Percentiles rank a stretch among this genome's conserved stretches.
Conservation (phyloP, 2,797 vertebrate species). For the Clarias platycephalus region DNA sequence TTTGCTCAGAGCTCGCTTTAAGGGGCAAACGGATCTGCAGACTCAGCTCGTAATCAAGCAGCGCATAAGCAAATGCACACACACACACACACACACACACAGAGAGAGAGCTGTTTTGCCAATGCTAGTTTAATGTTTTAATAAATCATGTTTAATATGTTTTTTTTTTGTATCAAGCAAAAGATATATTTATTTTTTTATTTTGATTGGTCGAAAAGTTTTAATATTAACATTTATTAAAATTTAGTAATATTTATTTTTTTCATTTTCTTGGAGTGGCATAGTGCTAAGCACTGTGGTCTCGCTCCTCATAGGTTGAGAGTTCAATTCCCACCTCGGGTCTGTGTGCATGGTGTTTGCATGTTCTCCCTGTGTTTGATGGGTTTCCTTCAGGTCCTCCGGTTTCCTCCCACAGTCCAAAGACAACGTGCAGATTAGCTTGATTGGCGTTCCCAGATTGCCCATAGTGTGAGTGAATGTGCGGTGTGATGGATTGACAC, state of each 20-base stretch:
- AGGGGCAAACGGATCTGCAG: constrained; percentile 36
- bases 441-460: too few species aligned
- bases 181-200: background rate
- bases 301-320: too few species aligned
- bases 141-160: constrained; percentile 73
- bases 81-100: background rate
- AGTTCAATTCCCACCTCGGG: too few species aligned
- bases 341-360: too few species aligned
- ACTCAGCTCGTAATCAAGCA: constrained; percentile 42
- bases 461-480: too few species aligned
- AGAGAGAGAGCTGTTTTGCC: constrained; percentile 8
- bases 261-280: too few species aligned
- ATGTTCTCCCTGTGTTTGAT: too few species aligned
- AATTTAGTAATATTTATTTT: background rate
- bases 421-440: too few species aligned
- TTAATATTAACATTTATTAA: background rate
- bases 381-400: too few species aligned
- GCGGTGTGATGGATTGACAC: too few species aligned
- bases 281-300: too few species aligned
- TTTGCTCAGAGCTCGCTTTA: constrained; percentile 31
- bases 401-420: too few species aligned
- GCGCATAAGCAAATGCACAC: constrained; percentile 21
- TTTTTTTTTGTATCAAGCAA: background rate
- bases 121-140: constrained; percentile 59
- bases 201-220: background rate